A percentile compares a stretch with the other conserved stretches of the same genome.
Conservation (phyloP, 1,140 invertebrate species). For the Hypsibius dujardini region DNA sequence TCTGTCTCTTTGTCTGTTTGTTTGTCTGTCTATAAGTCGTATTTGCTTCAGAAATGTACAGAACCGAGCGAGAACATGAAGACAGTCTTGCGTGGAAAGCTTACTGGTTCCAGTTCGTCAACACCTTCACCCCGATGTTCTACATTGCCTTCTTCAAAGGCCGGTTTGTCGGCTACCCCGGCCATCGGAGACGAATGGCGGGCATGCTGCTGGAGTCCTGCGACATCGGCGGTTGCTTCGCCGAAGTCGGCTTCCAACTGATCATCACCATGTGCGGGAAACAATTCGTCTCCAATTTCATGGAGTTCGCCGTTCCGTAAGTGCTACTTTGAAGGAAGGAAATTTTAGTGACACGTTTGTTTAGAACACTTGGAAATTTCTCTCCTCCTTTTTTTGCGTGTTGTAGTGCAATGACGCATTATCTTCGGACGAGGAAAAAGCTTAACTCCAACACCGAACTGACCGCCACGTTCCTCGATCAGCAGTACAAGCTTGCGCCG, state of each 20-base stretch:
- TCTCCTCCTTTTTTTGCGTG: neutral
- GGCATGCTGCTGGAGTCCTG: slow-evolving; percentile 36
- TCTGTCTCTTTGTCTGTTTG: neutral
- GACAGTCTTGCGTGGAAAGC: slow-evolving; percentile 65
- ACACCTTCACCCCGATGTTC: slow-evolving; percentile 66
- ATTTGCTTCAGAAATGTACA: slow-evolving; percentile 49
- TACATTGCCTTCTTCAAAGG: slow-evolving; percentile 71
- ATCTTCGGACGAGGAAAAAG: neutral
- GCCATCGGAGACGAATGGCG: slow-evolving; percentile 33
- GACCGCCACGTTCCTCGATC: neutral
- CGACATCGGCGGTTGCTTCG: slow-evolving; percentile 57
- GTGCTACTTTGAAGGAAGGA: slow-evolving; percentile 23
- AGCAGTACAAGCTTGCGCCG: slow-evolving; percentile 3
- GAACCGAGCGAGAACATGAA: slow-evolving; percentile 66
- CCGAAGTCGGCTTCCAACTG: slow-evolving; percentile 61
- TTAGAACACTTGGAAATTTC: neutral
- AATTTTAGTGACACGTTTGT: neutral
- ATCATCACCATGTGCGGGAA: slow-evolving; percentile 68
- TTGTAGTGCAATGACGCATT: neutral
- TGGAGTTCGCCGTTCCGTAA: slow-evolving; percentile 53
- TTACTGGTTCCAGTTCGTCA: slow-evolving; percentile 69
- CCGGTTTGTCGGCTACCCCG: slow-evolving; percentile 55
- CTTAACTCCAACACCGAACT: neutral
- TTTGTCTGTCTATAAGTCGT: slow-evolving; percentile 25
- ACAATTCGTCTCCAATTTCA: slow-evolving; percentile 57